Base-by-base conservation (phyloP, 2,888 invertebrate genomes). In the Romanomermis culicivorax region DNA sequence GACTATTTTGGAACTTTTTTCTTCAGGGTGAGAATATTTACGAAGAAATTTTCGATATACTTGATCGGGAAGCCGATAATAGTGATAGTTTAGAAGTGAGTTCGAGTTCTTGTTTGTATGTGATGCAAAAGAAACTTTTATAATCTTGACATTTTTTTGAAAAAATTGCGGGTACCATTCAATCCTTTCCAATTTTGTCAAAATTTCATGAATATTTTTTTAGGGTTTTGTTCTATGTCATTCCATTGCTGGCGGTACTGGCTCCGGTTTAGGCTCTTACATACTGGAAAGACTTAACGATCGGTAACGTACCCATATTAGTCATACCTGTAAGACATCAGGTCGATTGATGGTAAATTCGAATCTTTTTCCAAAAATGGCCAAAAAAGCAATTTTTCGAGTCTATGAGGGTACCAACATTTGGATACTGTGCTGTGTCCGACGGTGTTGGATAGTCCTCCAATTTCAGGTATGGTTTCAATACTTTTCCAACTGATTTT, bases 191-290 rank as follows among this genome's bases (percentile, higher is more conserved):
- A 20, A 14, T 51, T n/a, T 14, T 11, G 7, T 54, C 11, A n/a
- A n/a, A n/a, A 55, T 23, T 55, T 4, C 56, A 17, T 17, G 24
- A 30, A 26, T 56, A 55, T 56, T 2, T 56, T 70, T 70, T 27
- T 68, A 83, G 81, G 95, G 95, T 1, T 97, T 99, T 74, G 87
- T 95, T 27, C 73, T 97, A 55, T 95, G 95, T 64, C 97, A 99
- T 74, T 95, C 93, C 2, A 95, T 97, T 70, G 95, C 95, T 52
- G 97, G 97, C 50, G 97, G 97, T 54, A 97, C 97, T 2, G 97
- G 97, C 0, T 95, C 93, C 0, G 97, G 97, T 23, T 87, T 99
- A 84, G 97, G 97, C 2, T 97, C 95, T 0, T 89, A 71, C 57
- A 63, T 76, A 42, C 62, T 76, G 53, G 74, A 75, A 62, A 64